Base-by-base conservation (phyloP, 2,113 vertebrate species). In the Lasiurus borealis region DNA sequence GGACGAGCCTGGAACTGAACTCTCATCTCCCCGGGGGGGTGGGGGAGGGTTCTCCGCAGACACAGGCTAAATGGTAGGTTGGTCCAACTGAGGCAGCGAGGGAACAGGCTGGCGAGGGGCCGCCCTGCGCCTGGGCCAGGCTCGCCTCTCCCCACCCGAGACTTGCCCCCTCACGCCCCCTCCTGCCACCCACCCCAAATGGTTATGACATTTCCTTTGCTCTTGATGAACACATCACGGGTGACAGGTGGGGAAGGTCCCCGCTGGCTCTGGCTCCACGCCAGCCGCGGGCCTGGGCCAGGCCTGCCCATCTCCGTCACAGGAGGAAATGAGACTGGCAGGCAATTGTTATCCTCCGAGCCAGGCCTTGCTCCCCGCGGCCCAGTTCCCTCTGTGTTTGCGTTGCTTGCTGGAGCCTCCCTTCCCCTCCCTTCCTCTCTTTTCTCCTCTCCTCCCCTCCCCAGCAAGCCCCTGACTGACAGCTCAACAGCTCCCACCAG, bases 231-330 rank as follows among this genome's bases (percentile, higher is more conserved):
- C 69, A 90, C 62, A 8, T 95, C 89, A 89, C 1, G 16, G 78
- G n/a, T 88, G 94, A 94, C 92, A 86, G 96, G 68, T 85, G 85
- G 80, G 88, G 85, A 80, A 80, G 48, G 93, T 68, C 71, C 90
- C 83, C 0, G 21, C 44, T 0, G 71, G 14, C 87, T 54, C 83
- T 91, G 93, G 91, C 72, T 40, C 52, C 1, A 0, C 0, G 66
- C 94, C 96, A 52, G 48, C 48, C 2, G 0, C 57, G 34, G 71
- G 71, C 48, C 54, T 62, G 0, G 2, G 93, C 90, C 95, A 89
- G 91, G 88, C 78, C 88, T 94, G 84, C 78, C 85, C 44, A 4
- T 81, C 57, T 25, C 81, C 66, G 81, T 82, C 92, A 54, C 90
- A 52, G 68, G 85, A 81, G 89, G 93, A 92, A 85, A 36, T 48